Evolutionary conservation across 2,888 invertebrate species (phyloP), one percentile per base, ranked within the genome.

Genomic region (Steinernema scapterisci): DNA sequence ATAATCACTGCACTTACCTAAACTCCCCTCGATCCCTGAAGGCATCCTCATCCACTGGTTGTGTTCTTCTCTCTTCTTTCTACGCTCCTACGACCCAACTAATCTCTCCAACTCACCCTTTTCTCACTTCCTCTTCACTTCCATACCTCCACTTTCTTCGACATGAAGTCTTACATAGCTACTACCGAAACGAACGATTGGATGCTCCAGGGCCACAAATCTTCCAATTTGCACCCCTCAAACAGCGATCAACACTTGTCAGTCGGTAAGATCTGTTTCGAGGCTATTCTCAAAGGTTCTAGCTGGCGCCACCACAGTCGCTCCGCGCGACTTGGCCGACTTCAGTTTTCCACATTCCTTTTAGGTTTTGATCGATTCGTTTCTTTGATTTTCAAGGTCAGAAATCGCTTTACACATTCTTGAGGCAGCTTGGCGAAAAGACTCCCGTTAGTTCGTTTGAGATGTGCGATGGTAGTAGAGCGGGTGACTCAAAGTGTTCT

Each of bases 161-260:
- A 27, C 19, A 63, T 63, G 63, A 63, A 63, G 63, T 63, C 63
- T 25, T 63, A 63, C 27, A 63, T 63, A 19, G 23, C 52, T 25
- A 19, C 21, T 25, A 16, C 63, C 21, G 63, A 63, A 63, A 63
- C 63, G 63, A 63, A 63, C 63, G 63, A 63, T 25, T 63, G 63
- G 63, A 63, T 63, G 63, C 63, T 31, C 31, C 63, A 63, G 63
- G 63, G 63, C 63, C 63, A 63, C 63, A 63, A 63, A 63, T 63
- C 54, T 25, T 54, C 63, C 63, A 63, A n/a, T 25, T 25, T 63
- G 63, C 63, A 63, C 63, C 38, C 63, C 16, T 63, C 63, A 25
- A 63, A 63, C 63, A 63, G 31, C 63, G 63, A 63, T 25, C 27
- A 27, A 63, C 63, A 63, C 63, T 63, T 63, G 63, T 63, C 63